Evolutionary conservation across 2,797 vertebrate species (phyloP).

Genomic region (Cuniculus paca): DNA sequence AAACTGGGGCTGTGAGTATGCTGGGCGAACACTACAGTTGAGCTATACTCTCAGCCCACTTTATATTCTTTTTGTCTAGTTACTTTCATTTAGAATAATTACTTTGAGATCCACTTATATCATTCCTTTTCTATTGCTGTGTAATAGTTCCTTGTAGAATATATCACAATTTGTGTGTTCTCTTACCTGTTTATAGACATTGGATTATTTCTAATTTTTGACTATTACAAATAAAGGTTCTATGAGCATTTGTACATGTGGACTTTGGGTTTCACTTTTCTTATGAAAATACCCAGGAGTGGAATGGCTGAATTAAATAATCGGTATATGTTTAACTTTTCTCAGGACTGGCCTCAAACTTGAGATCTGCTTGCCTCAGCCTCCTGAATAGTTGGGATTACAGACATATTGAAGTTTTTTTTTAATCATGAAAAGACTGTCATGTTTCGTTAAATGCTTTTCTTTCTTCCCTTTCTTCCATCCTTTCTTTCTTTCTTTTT

Average conservation of each 20-base stretch:
- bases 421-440: not conserved
- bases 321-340: not conserved
- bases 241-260: not conserved
- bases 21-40: not conserved
- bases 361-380: not conserved
- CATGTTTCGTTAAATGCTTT: not conserved
- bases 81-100: not conserved
- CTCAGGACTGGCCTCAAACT: not conserved
- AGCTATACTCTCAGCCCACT: not conserved
- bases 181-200: not conserved
- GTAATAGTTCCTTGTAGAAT: not conserved
- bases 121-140: not conserved
- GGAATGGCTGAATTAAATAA: not conserved
- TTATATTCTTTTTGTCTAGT: not conserved
- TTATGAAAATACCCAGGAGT: not conserved
- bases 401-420: not conserved
- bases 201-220: not conserved
- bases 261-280: not conserved
- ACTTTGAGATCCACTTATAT: not conserved
- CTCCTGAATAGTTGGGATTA: not conserved
- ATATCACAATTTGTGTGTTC: not conserved
- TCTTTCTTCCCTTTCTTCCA: not conserved
- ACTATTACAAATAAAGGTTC: not conserved
- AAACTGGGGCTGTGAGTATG: not conserved
- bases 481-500: not conserved